Base-by-base conservation (phyloP, 1,140 invertebrate genomes). In the Hylaeus anthracinus region DNA sequence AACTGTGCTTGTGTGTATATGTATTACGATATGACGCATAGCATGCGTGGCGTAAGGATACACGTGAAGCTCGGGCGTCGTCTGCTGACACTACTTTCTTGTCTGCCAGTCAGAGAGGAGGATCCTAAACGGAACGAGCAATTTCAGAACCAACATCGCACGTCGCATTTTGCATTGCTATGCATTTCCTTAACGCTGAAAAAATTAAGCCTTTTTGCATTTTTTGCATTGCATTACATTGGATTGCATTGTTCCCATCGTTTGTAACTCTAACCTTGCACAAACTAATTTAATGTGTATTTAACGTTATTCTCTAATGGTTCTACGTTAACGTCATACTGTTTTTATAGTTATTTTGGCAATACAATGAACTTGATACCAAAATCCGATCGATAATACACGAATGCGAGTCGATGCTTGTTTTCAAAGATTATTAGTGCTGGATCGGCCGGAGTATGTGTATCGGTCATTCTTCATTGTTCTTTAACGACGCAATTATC, bases 41-140 rank as follows among this genome's bases (percentile, higher is more conserved):
- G 45, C 43, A 53, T 63, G 78, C 63, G 53, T 63, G 72, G 84
- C 84, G 84, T 69, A 85, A 83, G 66, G 41, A 85, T 85, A 85
- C 78, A 76, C 45, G 43, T 58, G 72, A 61, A 53, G 58, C 72
- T 84, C 82, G 84, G 84, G 82, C 78, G 84, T 85, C 84, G 82
- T 84, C 84, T 85, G 82, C 84, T 85, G 78, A 77, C 72, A 85
- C 82, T 85, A 84, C 84, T 84, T 85, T 72, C 39, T 4, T 65
- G 58, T 60, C 64, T 48, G 70, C 70, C 75, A 71, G 53, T 70
- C 64, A 56, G 51, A 26, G 48, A 56, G 39, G n/a, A 80, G 53
- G 41, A 69, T 43, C 55, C 41, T 67, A 39, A 58, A n/a, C 55
- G n/a, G 53, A 84, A 76, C 43, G 69, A 39, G 53, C 56, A 70